These are phyloP conservation scores for Motacilla tschutschensis DNA, from an alignment of 2,113 vertebrate species.

Conservation along the genomic window DNA sequence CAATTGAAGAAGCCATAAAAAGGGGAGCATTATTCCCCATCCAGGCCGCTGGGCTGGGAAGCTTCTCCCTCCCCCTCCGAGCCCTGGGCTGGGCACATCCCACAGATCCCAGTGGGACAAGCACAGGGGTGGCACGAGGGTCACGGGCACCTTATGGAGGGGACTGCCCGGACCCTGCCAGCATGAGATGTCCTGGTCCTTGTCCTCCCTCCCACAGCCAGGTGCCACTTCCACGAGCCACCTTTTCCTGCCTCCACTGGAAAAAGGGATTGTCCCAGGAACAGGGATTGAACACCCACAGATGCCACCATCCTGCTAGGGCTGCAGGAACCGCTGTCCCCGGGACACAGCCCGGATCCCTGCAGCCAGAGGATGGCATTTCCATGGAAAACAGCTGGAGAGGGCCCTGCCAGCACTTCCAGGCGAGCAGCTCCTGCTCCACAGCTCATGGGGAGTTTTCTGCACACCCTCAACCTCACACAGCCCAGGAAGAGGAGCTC, in stretches of 20 bases:
- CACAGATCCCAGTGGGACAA: fast-evolving
- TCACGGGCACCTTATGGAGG: fast-evolving
- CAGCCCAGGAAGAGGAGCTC: neutral
- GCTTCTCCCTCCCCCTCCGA: neutral
- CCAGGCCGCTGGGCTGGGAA: slow-evolving; percentile 3
- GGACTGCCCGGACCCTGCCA: fast-evolving
- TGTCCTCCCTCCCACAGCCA: neutral
- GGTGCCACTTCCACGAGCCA: fast-evolving
- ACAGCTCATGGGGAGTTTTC: fast-evolving
- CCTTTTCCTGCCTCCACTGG: neutral
- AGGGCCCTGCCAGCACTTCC: neutral
- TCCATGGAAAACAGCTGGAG: neutral
- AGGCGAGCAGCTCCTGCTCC: neutral
- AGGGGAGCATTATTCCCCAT: slow-evolving; percentile 49
- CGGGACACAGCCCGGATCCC: fast-evolving
- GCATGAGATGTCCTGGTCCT: neutral
- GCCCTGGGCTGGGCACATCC: neutral
- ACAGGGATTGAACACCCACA: fast-evolving
- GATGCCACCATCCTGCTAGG: neutral
- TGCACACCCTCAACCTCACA: fast-evolving
- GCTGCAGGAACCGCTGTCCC: neutral
- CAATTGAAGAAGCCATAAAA: slow-evolving; percentile 60
- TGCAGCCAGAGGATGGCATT: fast-evolving
- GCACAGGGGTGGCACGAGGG: fast-evolving
- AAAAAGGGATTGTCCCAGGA: neutral